Evolutionary conservation across 2,888 invertebrate species (phyloP).

Genomic region (Acanthosepion esculentum): DNA sequence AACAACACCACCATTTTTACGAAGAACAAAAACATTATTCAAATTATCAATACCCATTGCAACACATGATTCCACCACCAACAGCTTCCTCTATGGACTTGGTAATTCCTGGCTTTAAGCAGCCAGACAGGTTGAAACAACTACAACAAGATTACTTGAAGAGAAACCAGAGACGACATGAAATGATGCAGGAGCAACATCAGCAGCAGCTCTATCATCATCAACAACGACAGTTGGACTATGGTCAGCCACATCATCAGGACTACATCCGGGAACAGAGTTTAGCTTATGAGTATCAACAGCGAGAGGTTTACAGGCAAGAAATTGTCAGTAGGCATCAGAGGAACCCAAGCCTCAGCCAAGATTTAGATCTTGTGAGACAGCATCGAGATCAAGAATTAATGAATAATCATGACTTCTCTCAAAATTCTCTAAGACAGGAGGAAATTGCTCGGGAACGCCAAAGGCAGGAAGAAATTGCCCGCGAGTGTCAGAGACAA

Average conservation of each 20-base stretch:
- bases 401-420: not conserved
- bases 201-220: constrained; percentile 34
- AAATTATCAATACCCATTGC: constrained; percentile 15
- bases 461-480: not conserved
- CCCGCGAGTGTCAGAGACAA: not conserved
- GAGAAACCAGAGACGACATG: constrained; percentile 38
- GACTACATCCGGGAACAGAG: not conserved
- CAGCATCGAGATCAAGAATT: constrained; percentile 33
- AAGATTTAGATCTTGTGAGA: constrained; percentile 24
- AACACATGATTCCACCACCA: not conserved
- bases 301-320: not conserved
- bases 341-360: not conserved
- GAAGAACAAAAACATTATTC: constrained; percentile 37
- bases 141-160: constrained; percentile 36
- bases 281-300: constrained; percentile 37
- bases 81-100: not conserved
- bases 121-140: constrained; percentile 13
- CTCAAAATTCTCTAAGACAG: not conserved
- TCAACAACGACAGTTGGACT: constrained; percentile 14
- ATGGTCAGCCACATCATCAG: not conserved
- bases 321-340: not conserved
- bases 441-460: not conserved
- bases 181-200: constrained; percentile 44
- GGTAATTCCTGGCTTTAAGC: constrained; percentile 38
- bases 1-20: not conserved